phyloP scores from a whole-genome alignment of 2,797 vertebrate species.

The Naso thynnoides region DNA sequence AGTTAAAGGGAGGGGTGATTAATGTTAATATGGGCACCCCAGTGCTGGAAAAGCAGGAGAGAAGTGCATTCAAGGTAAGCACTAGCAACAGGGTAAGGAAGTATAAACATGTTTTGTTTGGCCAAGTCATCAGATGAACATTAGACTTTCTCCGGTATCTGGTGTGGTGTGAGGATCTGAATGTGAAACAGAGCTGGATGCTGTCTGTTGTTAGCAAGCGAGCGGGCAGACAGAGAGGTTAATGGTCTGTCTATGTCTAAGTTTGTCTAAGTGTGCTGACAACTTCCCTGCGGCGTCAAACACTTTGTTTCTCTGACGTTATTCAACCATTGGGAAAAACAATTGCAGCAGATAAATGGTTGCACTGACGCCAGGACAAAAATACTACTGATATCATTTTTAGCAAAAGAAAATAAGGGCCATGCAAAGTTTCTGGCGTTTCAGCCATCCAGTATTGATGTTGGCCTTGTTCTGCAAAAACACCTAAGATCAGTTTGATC shows the following conservation, averaged over 20 bases:
- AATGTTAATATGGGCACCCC: constrained; percentile 67
- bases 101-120: constrained; percentile 64
- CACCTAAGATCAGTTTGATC: constrained; percentile 40
- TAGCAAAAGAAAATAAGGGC: constrained; percentile 43
- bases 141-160: constrained; percentile 56
- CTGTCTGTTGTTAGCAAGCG: constrained; percentile 43
- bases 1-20: constrained; percentile 71
- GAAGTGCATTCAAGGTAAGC: constrained; percentile 73
- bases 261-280: constrained; percentile 44
- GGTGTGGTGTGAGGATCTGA: constrained; percentile 39
- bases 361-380: constrained; percentile 38
- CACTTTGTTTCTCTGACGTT: constrained; percentile 49
- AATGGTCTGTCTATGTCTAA: constrained; percentile 45
- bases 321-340: constrained; percentile 52
- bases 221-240: constrained; percentile 25
- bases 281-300: constrained; percentile 46
- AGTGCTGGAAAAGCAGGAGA: constrained; percentile 58
- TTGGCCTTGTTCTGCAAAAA: constrained; percentile 37
- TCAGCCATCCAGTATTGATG: constrained; percentile 36
- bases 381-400: constrained; percentile 55
- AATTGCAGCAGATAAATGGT: constrained; percentile 46
- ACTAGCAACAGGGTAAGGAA: constrained; percentile 53
- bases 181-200: constrained; percentile 5
- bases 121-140: constrained; percentile 60
- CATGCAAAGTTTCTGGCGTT: constrained; percentile 34